Base-by-base conservation (phyloP, 1,140 invertebrate species). In the Ridgeia piscesae region DNA sequence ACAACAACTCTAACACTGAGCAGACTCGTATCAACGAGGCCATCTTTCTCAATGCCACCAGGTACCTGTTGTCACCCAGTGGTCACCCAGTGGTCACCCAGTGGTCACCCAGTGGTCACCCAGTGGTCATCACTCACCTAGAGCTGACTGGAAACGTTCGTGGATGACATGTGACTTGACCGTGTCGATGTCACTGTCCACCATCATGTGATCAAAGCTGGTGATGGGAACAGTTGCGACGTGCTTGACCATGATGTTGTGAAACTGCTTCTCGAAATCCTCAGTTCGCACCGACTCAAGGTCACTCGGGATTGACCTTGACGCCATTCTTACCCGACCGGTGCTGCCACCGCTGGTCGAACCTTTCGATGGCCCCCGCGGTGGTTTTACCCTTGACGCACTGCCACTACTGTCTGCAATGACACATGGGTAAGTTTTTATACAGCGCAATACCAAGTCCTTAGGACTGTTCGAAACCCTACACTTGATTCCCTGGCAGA, bases 231-330 rank as follows among this genome's bases (percentile, higher is more conserved):
- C 91, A 33, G 34, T 31, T 31, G 92, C 92, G 14, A 93, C 48
- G 9, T 93, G 92, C 77, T 93, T 91, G 9, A 91, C 91, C 33
- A 48, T 33, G 34, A 58, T 91, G 34, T 33, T 33, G 33, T 90
- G 91, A 33, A 92, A 93, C 42, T 93, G 35, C 31, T 92, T 91
- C 91, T 95, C 95, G 92, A 95, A 95, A 89, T 95, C 95, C 93
- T 95, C 95, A 4, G 95, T 95, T 88, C 92, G 93, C 48, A 95
- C 92, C 33, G 95, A 95, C 34, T 95, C 95, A 11, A 94, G 93
- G 91, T 95, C 95, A 89, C 94, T 95, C 58, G 58, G 58, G 27
- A 42, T 42, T 42, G 17, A 77, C 27, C 58, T 77, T 21, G 58
- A 27, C 58, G 27, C 27, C 17, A 77, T 31, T 21, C 33, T 34